Percentiles rank a stretch among this genome's conserved stretches.
These are phyloP conservation scores for Mystacides longicornis DNA, from an alignment of 2,888 invertebrate species.

Conservation along the genomic window DNA sequence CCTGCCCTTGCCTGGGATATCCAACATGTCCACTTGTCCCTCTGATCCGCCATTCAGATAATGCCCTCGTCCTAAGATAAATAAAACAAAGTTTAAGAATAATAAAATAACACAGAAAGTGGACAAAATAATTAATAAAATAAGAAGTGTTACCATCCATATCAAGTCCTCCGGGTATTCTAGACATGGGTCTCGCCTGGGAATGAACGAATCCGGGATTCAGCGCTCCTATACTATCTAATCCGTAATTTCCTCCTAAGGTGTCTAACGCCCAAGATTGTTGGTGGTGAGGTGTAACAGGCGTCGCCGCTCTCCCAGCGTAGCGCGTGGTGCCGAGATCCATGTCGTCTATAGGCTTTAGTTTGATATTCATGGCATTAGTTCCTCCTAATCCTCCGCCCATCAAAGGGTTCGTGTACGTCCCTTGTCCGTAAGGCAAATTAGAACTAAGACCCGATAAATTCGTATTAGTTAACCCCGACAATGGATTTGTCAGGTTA, in stretches of 20 bases:
- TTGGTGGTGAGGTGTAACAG: constrained; percentile 59
- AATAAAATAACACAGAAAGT: neutral
- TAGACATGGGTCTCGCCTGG: constrained; percentile 49
- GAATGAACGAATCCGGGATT: constrained; percentile 53
- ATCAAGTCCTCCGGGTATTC: constrained; percentile 40
- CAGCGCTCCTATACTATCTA: constrained; percentile 50
- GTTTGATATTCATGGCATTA: constrained; percentile 54
- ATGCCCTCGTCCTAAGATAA: constrained; percentile 39
- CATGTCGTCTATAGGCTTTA: constrained; percentile 66
- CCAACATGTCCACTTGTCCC: constrained; percentile 82
- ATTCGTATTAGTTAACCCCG: constrained; percentile 41
- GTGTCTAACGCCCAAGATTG: constrained; percentile 51
- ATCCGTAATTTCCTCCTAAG: constrained; percentile 50
- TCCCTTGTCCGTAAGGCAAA: constrained; percentile 41
- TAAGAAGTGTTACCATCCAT: constrained; percentile 39
- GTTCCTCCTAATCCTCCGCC: constrained; percentile 45
- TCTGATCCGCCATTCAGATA: constrained; percentile 60
- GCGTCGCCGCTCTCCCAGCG: constrained; percentile 52
- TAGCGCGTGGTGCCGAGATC: constrained; percentile 58
- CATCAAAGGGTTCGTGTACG: constrained; percentile 60
- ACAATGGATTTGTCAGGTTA: constrained; percentile 34
- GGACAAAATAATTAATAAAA: too few species aligned
- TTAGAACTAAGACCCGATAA: constrained; percentile 42
- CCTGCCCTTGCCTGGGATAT: constrained; percentile 88
- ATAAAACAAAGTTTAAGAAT: neutral